Evolutionary conservation across 2,888 invertebrate genomes (phyloP).

Genomic region (Palloptera scutellata): DNA sequence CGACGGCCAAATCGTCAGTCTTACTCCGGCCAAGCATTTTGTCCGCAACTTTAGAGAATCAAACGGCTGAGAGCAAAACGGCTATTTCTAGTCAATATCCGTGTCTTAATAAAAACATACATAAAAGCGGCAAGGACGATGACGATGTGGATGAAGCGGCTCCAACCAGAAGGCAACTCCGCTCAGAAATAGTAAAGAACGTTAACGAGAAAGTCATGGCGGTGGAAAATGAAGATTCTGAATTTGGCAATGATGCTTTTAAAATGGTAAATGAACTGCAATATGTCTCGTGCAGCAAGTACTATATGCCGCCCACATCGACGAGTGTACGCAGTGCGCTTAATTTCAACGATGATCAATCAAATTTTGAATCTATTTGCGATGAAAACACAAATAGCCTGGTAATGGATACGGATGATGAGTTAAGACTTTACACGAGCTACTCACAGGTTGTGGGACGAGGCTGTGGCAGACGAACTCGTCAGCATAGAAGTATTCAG

Average conservation of each 20-base stretch:
- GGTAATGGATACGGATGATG: constrained; percentile 64
- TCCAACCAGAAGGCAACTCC: constrained; percentile 18
- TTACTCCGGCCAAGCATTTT: constrained; percentile 55
- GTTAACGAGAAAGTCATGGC: constrained; percentile 63
- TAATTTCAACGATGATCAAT: constrained; percentile 60
- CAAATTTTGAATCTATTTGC: constrained; percentile 54
- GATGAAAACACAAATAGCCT: constrained; percentile 63
- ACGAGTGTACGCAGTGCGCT: constrained; percentile 62
- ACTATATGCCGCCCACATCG: constrained; percentile 57
- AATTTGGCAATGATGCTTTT: constrained; percentile 59
- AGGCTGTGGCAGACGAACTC: constrained; percentile 49
- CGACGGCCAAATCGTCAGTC: constrained; percentile 36
- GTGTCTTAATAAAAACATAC: constrained; percentile 61
- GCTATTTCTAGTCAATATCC: constrained; percentile 59
- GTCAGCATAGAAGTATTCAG: constrained; percentile 57
- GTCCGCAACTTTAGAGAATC: constrained; percentile 40
- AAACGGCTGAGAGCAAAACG: constrained; percentile 41
- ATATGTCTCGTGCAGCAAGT: constrained; percentile 41
- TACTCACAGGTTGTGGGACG: constrained; percentile 61
- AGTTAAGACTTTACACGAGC: constrained; percentile 63
- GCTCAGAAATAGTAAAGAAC: constrained; percentile 59
- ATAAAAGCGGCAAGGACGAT: constrained; percentile 48
- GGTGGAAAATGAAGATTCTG: constrained; percentile 60
- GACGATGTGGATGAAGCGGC: constrained; percentile 23
- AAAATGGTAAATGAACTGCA: constrained; percentile 50